Evolutionary conservation across 2,113 vertebrate species (phyloP), one percentile per base, ranked within the genome.

Genomic region (Monopterus albus): DNA sequence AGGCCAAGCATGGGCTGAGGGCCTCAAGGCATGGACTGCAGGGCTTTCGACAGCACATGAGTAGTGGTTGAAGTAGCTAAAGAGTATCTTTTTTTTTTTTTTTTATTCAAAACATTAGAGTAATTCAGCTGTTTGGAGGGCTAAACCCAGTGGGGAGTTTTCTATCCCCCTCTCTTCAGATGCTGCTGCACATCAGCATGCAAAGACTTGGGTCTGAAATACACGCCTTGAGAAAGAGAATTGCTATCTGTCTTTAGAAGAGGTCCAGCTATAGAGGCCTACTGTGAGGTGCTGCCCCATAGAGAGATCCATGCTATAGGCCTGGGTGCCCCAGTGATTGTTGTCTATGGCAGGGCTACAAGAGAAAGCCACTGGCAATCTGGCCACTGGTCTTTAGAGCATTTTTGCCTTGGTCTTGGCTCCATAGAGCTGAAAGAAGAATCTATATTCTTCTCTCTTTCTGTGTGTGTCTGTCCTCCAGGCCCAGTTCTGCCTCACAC

Each of bases 1-100:
- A 90, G 88, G 87, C 88, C 87, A 83, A 87, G 88, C 83, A 80
- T 88, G 89, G 87, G 88, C 90, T 86, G 49, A 49, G 77, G 81
- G 86, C 88, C 88, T 89, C 83, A 58, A 87, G 89, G 91, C 91
- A 78, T 73, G 82, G 81, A 86, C 88, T 61, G 71, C 75, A 68
- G 87, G 87, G 87, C 83, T 84, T 85, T 87, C 68, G 59, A 84
- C 82, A 53, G 87, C 75, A 58, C 72, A 75, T 15, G 38, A 75
- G 72, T 75, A 62, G 72, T 79, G 77, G 81, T 83, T 75, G 38
- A 84, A 80, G 74, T 75, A 83, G 62, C 64, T 84, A 78, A 79
- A 56, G 59, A 77, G 55, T n/a, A 59, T 77, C 52, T 70, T 47
- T 75, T 88, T 79, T 75, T 79, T 74, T 86, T 80, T 47, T 75